These are phyloP conservation scores for Cheilosia scutellata DNA, from an alignment of 2,888 invertebrate genomes.

Conservation along the genomic window DNA sequence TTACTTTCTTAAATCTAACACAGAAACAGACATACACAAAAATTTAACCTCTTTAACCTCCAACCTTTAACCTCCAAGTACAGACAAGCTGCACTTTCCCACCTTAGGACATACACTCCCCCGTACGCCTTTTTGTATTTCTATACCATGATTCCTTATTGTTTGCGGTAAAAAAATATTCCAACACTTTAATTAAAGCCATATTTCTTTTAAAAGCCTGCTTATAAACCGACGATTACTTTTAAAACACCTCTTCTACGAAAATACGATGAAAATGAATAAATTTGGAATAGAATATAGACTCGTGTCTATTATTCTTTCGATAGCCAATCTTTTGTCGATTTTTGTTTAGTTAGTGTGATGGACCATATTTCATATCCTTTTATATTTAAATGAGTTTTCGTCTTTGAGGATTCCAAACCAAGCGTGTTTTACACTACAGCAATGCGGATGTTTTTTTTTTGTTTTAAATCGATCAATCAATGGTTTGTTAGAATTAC, in stretches of 20 bases:
- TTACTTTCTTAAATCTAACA: background rate
- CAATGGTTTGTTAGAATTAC: conserved; percentile 9
- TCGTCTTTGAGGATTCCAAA: conserved; percentile 27
- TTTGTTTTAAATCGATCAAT: conserved; percentile 2
- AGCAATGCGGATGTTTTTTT: conserved; percentile 34
- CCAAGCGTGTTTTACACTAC: conserved; percentile 51
- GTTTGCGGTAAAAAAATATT: background rate
- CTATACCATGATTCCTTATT: background rate
- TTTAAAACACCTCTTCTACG: too few relatives aligned
- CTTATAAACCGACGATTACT: too few relatives aligned
- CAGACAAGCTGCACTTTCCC: background rate
- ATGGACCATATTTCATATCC: conserved; percentile 2
- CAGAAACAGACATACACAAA: background rate
- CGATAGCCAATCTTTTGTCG: conserved; percentile 1
- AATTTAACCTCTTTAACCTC: too few relatives aligned
- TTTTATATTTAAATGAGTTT: background rate
- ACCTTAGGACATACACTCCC: background rate
- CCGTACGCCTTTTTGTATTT: background rate
- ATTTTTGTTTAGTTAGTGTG: conserved; percentile 29
- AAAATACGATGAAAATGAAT: conserved; percentile 8
- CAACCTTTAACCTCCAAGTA: background rate
- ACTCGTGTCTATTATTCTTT: background rate
- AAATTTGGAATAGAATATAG: conserved; percentile 11
- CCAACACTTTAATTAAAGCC: background rate
- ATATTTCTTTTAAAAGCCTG: background rate